phyloP scores from a whole-genome alignment of 2,888 invertebrate genomes.

The Xanthostigma xanthostigma region DNA sequence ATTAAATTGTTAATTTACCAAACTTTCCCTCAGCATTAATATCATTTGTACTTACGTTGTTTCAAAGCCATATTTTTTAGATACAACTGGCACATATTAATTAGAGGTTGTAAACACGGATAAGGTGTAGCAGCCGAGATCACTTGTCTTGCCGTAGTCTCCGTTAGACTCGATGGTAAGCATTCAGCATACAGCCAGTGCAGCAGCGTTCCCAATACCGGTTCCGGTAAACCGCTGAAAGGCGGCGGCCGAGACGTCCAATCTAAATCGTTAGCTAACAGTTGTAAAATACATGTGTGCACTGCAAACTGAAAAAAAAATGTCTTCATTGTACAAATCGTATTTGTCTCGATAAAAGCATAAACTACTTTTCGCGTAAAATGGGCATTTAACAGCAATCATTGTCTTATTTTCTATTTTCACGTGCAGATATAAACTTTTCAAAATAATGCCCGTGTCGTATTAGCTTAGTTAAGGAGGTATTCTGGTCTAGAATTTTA shows the following conservation, averaged over 20 bases:
- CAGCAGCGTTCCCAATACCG: slow-evolving; percentile 42
- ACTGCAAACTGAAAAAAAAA: slow-evolving; percentile 31
- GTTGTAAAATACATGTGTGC: slow-evolving; percentile 39
- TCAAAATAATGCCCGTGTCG: too few species aligned
- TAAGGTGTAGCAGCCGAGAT: slow-evolving; percentile 35
- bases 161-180: slow-evolving; percentile 40
- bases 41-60: slow-evolving; percentile 36
- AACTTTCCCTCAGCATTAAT: neutral
- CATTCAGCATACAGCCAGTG: slow-evolving; percentile 51
- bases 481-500: too few species aligned
- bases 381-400: neutral
- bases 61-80: slow-evolving; percentile 44
- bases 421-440: too few species aligned
- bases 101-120: slow-evolving; percentile 37
- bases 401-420: too few species aligned
- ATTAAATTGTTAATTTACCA: too few species aligned
- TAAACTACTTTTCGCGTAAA: too few species aligned
- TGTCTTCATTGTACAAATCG: neutral
- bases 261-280: slow-evolving; percentile 39
- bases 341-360: too few species aligned
- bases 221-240: slow-evolving; percentile 39
- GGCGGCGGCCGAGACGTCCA: slow-evolving; percentile 38
- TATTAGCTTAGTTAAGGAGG: too few species aligned
- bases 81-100: slow-evolving; percentile 41
- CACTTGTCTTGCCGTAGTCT: slow-evolving; percentile 40